phyloP scores from a whole-genome alignment of 2,113 vertebrate genomes.

The Zosterops pallidus region DNA sequence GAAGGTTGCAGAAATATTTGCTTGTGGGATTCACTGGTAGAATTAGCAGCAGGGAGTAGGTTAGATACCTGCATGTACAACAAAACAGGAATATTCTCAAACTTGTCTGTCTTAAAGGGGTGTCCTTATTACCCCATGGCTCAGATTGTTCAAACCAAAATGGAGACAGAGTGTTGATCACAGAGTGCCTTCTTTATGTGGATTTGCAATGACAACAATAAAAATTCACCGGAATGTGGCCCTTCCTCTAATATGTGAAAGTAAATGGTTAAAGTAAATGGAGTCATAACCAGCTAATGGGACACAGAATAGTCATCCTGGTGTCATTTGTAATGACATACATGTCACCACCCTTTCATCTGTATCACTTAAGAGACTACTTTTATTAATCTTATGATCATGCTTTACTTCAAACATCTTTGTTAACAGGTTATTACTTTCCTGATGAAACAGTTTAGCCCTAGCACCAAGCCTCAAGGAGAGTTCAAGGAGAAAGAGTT shows the following conservation, averaged over 20 bases:
- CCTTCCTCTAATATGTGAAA: neutral
- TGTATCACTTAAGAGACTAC: neutral
- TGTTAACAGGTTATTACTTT: neutral
- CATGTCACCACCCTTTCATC: neutral
- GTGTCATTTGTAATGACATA: neutral
- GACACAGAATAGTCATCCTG: neutral
- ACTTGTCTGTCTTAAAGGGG: neutral
- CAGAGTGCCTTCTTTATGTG: neutral
- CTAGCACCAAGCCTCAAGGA: neutral
- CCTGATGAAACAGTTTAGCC: neutral
- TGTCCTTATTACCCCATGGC: neutral
- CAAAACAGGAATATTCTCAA: neutral
- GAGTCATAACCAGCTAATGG: neutral
- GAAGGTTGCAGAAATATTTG: neutral
- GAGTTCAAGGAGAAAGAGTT: neutral
- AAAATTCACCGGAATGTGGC: neutral
- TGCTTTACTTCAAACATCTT: neutral
- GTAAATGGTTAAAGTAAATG: neutral
- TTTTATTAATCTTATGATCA: neutral
- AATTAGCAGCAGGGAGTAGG: neutral
- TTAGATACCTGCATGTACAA: neutral
- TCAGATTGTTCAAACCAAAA: neutral
- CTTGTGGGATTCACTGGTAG: neutral
- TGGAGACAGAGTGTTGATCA: neutral
- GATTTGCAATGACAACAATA: neutral